Conservation (phyloP, 2,888 invertebrate species). For the Nomada lathburiana region DNA sequence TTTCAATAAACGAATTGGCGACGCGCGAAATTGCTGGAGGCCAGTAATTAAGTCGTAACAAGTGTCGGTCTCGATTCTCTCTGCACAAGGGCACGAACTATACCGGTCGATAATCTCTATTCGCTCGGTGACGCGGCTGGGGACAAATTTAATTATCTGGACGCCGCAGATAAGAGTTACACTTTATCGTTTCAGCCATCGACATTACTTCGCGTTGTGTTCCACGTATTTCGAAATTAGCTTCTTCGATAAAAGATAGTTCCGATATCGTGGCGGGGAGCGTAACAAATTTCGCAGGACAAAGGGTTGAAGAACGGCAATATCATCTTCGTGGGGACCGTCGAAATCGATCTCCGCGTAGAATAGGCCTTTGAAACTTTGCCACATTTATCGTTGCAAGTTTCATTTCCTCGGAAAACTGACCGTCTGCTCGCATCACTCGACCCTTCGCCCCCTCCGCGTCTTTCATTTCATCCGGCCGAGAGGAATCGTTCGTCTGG, state of each 20-base stretch:
- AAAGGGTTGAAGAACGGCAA: no score
- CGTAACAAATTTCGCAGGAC: no score
- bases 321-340: no score
- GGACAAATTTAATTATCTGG: constrained; percentile 52
- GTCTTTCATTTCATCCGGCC: background rate
- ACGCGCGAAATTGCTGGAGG: background rate
- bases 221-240: background rate
- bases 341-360: no score
- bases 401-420: no score
- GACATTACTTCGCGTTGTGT: background rate
- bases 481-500: background rate
- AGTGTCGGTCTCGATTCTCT: constrained; percentile 19
- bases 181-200: constrained; percentile 13
- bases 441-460: no score
- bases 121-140: constrained; percentile 30
- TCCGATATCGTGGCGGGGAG: no score
- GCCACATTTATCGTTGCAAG: no score
- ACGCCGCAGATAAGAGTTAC: constrained; percentile 44
- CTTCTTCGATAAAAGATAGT: background rate
- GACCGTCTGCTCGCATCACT: no score
- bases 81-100: background rate
- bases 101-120: constrained; percentile 48
- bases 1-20: no score
- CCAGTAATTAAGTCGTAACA: constrained; percentile 30
- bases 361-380: no score